Conservation (phyloP, 2,797 vertebrate genomes). For the Hydrophis major region DNA sequence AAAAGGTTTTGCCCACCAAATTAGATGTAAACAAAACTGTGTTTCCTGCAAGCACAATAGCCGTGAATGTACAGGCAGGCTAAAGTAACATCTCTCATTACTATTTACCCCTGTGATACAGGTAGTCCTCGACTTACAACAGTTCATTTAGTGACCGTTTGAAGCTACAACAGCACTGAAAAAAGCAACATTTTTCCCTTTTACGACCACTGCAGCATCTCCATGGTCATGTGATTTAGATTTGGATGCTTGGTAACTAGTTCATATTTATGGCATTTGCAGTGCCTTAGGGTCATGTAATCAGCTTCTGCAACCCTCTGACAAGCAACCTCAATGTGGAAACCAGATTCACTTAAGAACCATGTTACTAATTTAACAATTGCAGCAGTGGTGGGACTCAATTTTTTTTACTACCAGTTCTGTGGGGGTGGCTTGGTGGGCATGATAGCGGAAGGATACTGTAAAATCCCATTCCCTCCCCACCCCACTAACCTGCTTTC, state of each 20-base stretch:
- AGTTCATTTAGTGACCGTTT: neutral
- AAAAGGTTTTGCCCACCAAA: constrained; percentile 8
- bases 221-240: neutral
- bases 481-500: no score
- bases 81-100: neutral
- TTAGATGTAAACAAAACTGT: neutral
- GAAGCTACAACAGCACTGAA: neutral
- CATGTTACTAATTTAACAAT: neutral
- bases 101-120: neutral
- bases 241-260: neutral
- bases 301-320: neutral
- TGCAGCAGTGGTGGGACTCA: neutral
- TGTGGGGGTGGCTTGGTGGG: no score
- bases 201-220: neutral
- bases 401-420: no score
- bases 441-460: no score
- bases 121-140: neutral
- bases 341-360: neutral
- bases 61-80: fast-evolving
- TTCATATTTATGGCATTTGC: neutral
- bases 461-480: no score
- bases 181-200: neutral
- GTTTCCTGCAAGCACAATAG: constrained; percentile 8
- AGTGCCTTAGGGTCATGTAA: neutral
- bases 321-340: neutral